Conservation (phyloP, 2,113 vertebrate genomes). For the Mustela nigripes region DNA sequence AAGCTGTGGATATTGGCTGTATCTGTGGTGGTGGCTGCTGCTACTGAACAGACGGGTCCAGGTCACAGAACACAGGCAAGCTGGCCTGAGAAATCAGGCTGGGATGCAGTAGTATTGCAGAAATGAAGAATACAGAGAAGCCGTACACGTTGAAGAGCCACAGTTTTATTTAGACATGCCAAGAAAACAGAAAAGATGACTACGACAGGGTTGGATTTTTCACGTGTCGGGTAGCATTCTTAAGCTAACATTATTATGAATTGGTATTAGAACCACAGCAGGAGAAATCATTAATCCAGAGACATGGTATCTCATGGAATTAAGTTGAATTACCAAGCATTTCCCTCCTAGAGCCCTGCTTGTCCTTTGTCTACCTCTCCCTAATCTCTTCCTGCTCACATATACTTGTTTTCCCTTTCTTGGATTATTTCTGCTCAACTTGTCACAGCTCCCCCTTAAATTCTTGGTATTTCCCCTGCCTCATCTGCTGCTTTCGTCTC, state of each 20-base stretch:
- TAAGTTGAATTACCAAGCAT: not conserved
- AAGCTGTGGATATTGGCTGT: accelerated
- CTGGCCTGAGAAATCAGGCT: too few relatives aligned
- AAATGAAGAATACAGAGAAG: not conserved
- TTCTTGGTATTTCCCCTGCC: not conserved
- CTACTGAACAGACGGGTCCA: not conserved
- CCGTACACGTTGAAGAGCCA: accelerated
- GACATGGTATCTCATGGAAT: accelerated
- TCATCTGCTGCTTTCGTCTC: not conserved
- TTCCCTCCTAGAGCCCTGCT: not conserved
- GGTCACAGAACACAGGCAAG: too few relatives aligned
- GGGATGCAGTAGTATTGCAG: not conserved
- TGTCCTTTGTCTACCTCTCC: accelerated
- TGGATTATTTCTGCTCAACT: not conserved
- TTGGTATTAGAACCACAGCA: accelerated
- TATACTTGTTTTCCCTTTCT: not conserved
- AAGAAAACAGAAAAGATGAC: not conserved
- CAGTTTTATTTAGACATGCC: not conserved
- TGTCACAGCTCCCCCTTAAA: not conserved
- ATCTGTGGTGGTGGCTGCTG: accelerated
- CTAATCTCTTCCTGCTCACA: not conserved
- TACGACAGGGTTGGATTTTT: too few relatives aligned
- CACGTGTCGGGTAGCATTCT: not conserved
- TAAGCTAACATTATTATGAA: not conserved
- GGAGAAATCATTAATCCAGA: not conserved